phyloP scores from a whole-genome alignment of 2,113 vertebrate genomes.

The Vireo altiloquus region DNA sequence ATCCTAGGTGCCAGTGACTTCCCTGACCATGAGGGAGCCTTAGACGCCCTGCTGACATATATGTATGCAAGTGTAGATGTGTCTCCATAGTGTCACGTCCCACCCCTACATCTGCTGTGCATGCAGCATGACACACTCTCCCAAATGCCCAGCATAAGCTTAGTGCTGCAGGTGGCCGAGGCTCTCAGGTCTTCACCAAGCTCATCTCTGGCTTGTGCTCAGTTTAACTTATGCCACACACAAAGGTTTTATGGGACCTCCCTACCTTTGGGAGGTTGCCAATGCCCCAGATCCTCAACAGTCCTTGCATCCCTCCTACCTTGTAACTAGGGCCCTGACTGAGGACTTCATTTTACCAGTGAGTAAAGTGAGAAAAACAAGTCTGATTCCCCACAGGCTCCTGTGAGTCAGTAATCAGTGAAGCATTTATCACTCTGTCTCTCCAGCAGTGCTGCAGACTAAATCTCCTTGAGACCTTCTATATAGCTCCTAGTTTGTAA shows the following conservation, averaged over 20 bases:
- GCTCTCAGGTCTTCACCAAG: not conserved
- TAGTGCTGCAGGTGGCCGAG: not conserved
- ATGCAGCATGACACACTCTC: not conserved
- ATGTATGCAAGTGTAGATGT: not conserved
- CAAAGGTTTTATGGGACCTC: not conserved
- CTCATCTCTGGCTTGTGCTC: not conserved
- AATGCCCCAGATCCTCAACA: not conserved
- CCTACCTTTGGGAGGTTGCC: not conserved
- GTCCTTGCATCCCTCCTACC: not conserved
- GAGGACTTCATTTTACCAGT: not conserved
- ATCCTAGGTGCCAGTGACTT: not conserved
- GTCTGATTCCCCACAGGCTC: not conserved
- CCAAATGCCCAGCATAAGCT: not conserved
- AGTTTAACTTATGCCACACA: not conserved
- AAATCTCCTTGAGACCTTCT: not conserved
- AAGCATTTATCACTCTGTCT: not conserved
- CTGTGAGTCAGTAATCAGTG: not conserved
- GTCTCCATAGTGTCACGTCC: not conserved
- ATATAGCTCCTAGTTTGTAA: not conserved
- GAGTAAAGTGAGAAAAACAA: not conserved
- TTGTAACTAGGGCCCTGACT: not conserved
- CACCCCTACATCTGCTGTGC: not conserved
- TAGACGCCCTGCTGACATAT: not conserved
- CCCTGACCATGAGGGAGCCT: not conserved
- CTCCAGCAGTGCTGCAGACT: not conserved